phyloP scores from a whole-genome alignment of 2,888 invertebrate species.

The Timandra comae region DNA sequence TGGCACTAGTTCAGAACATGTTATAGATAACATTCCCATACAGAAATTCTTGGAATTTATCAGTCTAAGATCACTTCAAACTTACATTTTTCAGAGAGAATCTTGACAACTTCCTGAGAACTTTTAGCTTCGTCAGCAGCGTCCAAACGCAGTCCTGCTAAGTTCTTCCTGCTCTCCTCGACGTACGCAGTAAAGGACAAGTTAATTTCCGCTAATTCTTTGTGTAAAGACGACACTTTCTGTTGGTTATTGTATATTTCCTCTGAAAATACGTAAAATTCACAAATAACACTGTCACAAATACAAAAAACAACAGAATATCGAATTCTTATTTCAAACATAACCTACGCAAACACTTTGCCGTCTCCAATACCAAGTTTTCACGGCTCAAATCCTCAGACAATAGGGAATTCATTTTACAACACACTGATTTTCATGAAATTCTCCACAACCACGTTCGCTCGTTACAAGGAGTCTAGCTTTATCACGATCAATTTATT shows the following conservation, averaged over 20 bases:
- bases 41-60: too few relatives aligned
- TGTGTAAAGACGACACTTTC: conserved; percentile 52
- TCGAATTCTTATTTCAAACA: conserved; percentile 42
- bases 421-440: conserved; percentile 26
- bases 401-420: conserved; percentile 69
- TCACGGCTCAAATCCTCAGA: conserved; percentile 59
- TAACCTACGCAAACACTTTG: conserved; percentile 67
- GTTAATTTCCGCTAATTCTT: conserved; percentile 65
- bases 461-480: too few relatives aligned
- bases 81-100: conserved; percentile 56
- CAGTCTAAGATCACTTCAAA: too few relatives aligned
- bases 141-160: conserved; percentile 43
- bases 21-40: too few relatives aligned
- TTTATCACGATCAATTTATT: conserved; percentile 9
- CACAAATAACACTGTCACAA: conserved; percentile 18
- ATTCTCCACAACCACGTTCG: conserved; percentile 31
- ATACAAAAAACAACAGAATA: conserved; percentile 44
- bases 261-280: conserved; percentile 47
- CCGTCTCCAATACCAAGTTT: conserved; percentile 52
- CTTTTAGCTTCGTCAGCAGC: conserved; percentile 52
- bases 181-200: conserved; percentile 61
- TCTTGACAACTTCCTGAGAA: conserved; percentile 56
- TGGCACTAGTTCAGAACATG: too few relatives aligned
- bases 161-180: conserved; percentile 54
- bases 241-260: conserved; percentile 51